Conservation (phyloP, 2,888 invertebrate species). For the Lasioglossum vierecki region DNA sequence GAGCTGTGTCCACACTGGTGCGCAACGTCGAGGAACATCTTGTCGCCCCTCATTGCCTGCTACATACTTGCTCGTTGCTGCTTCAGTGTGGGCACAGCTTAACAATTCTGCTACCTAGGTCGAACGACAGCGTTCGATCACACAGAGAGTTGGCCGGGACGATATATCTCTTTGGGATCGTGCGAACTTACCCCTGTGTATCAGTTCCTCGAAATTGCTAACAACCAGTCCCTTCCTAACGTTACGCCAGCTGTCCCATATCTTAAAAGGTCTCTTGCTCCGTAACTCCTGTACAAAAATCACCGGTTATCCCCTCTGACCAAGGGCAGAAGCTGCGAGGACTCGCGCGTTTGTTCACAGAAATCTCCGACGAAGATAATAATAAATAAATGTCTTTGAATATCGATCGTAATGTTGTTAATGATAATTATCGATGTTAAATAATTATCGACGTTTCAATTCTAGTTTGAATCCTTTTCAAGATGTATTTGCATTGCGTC, state of each 20-base stretch:
- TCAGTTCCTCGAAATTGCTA: slow-evolving; percentile 94
- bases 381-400: not conserved
- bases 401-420: too few species aligned
- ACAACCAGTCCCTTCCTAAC: slow-evolving; percentile 97
- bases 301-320: not conserved
- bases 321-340: not conserved
- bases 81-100: not conserved
- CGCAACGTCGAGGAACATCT: slow-evolving; percentile 58
- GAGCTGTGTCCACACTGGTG: not conserved
- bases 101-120: not conserved
- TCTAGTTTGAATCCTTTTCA: too few species aligned
- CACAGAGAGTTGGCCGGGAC: too few species aligned
- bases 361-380: not conserved
- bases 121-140: not conserved
- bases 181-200: slow-evolving; percentile 88
- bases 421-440: too few species aligned
- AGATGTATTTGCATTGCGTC: too few species aligned
- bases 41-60: not conserved
- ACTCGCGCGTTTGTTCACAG: not conserved
- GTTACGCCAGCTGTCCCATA: slow-evolving; percentile 98
- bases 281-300: slow-evolving; percentile 91
- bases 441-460: too few species aligned
- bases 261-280: slow-evolving; percentile 98
- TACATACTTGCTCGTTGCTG: not conserved
- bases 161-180: not conserved